A percentile compares a stretch with the other conserved stretches of the same genome.
Evolutionary conservation across 2,797 vertebrate genomes (phyloP).

Genomic region (Sparidentex hasta): DNA sequence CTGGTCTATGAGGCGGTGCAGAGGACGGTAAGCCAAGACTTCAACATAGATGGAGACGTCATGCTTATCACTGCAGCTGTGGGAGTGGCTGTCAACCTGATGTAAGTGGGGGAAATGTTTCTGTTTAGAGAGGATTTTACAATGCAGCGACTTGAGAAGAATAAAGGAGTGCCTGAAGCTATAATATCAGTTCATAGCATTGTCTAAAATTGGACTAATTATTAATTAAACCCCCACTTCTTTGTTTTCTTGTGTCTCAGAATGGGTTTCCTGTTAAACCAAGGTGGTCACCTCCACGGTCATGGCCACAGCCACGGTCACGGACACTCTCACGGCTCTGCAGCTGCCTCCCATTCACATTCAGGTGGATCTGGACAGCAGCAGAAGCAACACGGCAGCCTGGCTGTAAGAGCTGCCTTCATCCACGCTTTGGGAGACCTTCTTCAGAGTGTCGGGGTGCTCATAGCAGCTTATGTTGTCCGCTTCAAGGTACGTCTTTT

Average conservation of each 20-base stretch:
- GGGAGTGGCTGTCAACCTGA: conserved; percentile 95
- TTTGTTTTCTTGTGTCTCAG: conserved; percentile 76
- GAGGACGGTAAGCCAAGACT: conserved; percentile 94
- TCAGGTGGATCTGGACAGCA: conserved; percentile 54
- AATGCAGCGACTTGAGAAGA: background rate
- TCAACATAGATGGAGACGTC: conserved; percentile 95
- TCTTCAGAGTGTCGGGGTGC: conserved; percentile 95
- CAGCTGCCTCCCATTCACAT: conserved; percentile 39
- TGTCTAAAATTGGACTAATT: background rate
- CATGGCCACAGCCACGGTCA: conserved; percentile 81
- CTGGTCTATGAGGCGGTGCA: conserved; percentile 95
- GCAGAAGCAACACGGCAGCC: conserved; percentile 86
- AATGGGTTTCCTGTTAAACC: conserved; percentile 98
- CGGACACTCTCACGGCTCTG: conserved; percentile 86
- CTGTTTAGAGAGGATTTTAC: background rate
- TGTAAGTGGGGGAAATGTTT: conserved; percentile 85
- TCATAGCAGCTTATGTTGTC: conserved; percentile 95
- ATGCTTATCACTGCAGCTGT: conserved; percentile 98
- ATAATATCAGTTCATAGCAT: conserved; percentile 20
- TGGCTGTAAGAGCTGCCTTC: conserved; percentile 95
- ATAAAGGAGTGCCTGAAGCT: background rate
- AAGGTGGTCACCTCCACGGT: conserved; percentile 89
- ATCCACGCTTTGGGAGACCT: conserved; percentile 97
- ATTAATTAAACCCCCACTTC: background rate
- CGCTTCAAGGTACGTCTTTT: conserved; percentile 91